These are phyloP conservation scores for Falcaria lacertinaria DNA, from an alignment of 2,888 invertebrate species.

Conservation along the genomic window DNA sequence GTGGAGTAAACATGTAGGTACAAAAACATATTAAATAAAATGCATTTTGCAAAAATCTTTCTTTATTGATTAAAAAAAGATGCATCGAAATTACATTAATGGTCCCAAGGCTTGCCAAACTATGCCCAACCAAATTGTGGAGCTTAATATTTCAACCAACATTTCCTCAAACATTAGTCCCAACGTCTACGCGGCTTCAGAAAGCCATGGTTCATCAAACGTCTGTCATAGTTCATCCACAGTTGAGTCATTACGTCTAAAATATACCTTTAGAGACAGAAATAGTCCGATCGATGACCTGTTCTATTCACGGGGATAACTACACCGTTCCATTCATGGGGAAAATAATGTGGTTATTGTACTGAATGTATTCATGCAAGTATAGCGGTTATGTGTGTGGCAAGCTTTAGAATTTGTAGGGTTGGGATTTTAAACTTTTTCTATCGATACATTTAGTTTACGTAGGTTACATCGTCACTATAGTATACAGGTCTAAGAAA, in stretches of 20 bases:
- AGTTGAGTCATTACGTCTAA: conserved; percentile 14
- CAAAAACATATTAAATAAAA: too few species aligned
- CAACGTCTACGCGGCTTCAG: background rate
- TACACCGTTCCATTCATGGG: conserved; percentile 11
- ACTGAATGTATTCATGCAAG: background rate
- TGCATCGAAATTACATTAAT: too few species aligned
- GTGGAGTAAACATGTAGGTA: too few species aligned
- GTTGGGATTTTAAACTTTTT: background rate
- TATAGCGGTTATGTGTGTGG: background rate
- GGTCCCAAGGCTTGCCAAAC: too few species aligned
- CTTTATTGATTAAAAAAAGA: too few species aligned
- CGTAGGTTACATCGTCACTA: too few species aligned
- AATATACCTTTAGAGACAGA: conserved; percentile 43
- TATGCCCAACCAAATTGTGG: background rate
- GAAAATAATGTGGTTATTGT: conserved; percentile 8
- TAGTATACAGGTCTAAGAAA: too few species aligned
- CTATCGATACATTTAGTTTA: too few species aligned
- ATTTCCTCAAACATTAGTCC: background rate
- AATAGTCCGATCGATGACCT: conserved; percentile 47
- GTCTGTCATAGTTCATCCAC: conserved; percentile 13
- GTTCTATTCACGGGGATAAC: conserved; percentile 11
- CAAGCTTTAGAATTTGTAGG: background rate
- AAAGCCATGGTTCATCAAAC: background rate
- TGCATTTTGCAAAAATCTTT: too few species aligned
- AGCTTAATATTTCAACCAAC: background rate